Base-by-base conservation (phyloP, 1,140 invertebrate genomes). In the Tetragonula clypearis region DNA sequence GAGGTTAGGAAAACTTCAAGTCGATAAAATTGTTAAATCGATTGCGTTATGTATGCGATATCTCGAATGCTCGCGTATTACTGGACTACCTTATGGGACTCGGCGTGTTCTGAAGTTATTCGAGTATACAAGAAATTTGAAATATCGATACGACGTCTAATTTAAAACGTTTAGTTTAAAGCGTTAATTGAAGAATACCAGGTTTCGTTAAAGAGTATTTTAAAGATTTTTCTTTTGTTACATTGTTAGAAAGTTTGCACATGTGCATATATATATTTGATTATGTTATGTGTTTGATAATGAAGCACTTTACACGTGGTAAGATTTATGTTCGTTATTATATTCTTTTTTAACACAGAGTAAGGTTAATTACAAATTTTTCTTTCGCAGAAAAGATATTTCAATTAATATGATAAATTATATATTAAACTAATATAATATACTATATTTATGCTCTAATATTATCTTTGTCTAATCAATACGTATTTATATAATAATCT, bases 1-100 rank as follows among this genome's bases (percentile, higher is more conserved):
- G 30, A 79, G 77, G 76, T 84, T 79, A 79, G 26, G 4, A 62
- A 78, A 79, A 79, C 56, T 1, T 30, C 26, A 26, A 30, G 55
- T 58, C 69, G 35, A 60, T n/a, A 65, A 35, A 78, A 35, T 26
- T 60, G 41, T 19, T 58, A 17, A n/a, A 23, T 77, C 82, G 82
- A 78, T 78, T 41, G 82, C 1, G 19, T 35, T 35, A 49, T 49
- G 35, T 5, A 49, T n/a, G 49, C n/a, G 12, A 55, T 12, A 30
- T 1, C 23, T 65, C 11, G n/a, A 79, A 35, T 58, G 41, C 41
- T 49, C 8, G 41, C 41, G 5, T 41, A 62, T 62, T 9, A 62
- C 19, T 74, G 30, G n/a, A 23, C 12, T 62, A 62, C 60, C 21
- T 62, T 62, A 62, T n/a, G 23, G n/a, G 23, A 62, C 23, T 62